Conservation (phyloP, 2,797 vertebrate species). For the Propithecus perrieri region DNA sequence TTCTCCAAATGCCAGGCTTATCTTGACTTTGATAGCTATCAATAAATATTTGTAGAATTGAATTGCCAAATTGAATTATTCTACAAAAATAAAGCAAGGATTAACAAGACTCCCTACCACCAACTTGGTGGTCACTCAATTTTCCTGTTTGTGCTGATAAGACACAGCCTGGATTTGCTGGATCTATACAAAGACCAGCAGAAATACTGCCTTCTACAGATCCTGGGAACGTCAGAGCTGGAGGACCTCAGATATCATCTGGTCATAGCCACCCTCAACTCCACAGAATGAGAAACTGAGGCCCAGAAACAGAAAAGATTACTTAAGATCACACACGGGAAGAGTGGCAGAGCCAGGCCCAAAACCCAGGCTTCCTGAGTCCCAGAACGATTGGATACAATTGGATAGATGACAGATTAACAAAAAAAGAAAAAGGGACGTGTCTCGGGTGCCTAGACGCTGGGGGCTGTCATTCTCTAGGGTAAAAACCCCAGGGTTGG, state of each 20-base stretch:
- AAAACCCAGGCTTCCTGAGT: not conserved
- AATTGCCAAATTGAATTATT: slow-evolving; percentile 71
- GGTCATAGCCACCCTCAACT: no score
- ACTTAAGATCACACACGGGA: not conserved
- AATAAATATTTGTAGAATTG: slow-evolving; percentile 68
- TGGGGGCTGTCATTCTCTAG: rapidly evolving
- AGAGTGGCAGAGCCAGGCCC: not conserved
- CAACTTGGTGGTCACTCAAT: not conserved
- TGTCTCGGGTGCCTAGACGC: not conserved
- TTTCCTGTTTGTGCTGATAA: not conserved
- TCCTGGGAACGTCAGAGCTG: not conserved
- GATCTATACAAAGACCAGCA: not conserved
- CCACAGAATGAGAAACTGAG: not conserved
- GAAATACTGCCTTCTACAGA: not conserved
- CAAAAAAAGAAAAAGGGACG: not conserved
- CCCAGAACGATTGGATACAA: not conserved
- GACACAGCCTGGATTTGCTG: not conserved
- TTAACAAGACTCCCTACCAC: slow-evolving; percentile 51
- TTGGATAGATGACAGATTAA: not conserved
- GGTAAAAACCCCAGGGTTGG: not conserved
- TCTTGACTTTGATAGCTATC: slow-evolving; percentile 62
- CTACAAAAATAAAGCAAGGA: slow-evolving; percentile 69
- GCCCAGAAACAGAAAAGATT: not conserved
- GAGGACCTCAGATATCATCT: not conserved
- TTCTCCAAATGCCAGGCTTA: slow-evolving; percentile 55